Evolutionary conservation across 1,140 invertebrate species (phyloP).

Genomic region (Aphidius ervi): DNA sequence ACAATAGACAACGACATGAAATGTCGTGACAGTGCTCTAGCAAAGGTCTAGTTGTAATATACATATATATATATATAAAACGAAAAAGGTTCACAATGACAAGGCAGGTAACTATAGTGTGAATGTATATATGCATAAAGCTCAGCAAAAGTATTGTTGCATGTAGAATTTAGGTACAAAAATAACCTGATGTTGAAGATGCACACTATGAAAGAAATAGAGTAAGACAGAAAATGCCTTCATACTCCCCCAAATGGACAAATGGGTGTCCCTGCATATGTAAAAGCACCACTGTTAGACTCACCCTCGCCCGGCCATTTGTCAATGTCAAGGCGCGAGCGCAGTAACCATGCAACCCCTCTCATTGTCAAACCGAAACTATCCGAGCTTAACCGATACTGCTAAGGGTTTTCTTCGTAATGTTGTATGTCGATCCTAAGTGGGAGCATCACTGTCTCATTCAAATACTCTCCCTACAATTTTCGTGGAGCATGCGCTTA

Average conservation of each 20-base stretch:
- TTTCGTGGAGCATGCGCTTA: slow-evolving; percentile 5
- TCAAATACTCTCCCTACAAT: slow-evolving; percentile 6
- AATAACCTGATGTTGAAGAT: too few relatives aligned
- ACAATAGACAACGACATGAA: slow-evolving; percentile 22
- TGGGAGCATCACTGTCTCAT: slow-evolving; percentile 15
- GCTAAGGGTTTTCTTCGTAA: slow-evolving; percentile 15
- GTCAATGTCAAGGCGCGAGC: slow-evolving; percentile 56
- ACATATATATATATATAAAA: not conserved
- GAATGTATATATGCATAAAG: too few relatives aligned
- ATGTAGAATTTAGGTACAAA: too few relatives aligned
- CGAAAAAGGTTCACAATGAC: not conserved
- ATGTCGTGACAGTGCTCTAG: slow-evolving; percentile 3
- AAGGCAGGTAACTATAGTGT: too few relatives aligned
- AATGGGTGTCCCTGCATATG: slow-evolving; percentile 56
- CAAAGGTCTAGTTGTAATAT: not conserved
- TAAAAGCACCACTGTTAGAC: slow-evolving; percentile 53
- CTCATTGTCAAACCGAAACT: slow-evolving; percentile 2
- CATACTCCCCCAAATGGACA: slow-evolving; percentile 43
- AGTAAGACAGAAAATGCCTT: slow-evolving; percentile 16
- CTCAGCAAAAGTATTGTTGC: too few relatives aligned
- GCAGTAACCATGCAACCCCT: slow-evolving; percentile 51
- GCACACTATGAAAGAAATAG: slow-evolving; percentile 1
- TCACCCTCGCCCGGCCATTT: slow-evolving; percentile 54
- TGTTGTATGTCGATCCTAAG: too few relatives aligned
- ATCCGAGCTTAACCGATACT: slow-evolving; percentile 13